Percentiles rank a stretch among this genome's conserved stretches.
These are phyloP conservation scores for Chrysocyon brachyurus DNA, from an alignment of 2,797 vertebrate species.

Conservation along the genomic window DNA sequence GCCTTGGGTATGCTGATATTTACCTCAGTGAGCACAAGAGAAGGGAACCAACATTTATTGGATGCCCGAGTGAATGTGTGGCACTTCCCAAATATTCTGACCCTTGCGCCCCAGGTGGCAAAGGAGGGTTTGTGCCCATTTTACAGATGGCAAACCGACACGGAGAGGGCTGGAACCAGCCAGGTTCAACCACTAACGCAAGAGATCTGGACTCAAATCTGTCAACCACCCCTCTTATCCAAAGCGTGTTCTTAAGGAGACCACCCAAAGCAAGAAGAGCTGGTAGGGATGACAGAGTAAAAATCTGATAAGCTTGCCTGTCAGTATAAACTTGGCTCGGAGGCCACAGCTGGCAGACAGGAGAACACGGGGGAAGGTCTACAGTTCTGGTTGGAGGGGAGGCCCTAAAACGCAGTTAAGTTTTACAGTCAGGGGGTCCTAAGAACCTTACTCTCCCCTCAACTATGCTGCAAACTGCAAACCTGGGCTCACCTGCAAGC, in stretches of 20 bases:
- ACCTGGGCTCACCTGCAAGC: background rate
- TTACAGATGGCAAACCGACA: background rate
- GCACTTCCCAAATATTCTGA: background rate
- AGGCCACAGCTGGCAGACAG: background rate
- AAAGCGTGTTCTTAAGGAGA: background rate
- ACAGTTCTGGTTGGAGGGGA: background rate
- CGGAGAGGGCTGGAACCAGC: background rate
- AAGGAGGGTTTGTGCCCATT: background rate
- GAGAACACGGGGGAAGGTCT: background rate
- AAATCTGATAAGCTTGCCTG: background rate
- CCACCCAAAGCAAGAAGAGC: background rate
- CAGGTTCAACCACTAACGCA: background rate
- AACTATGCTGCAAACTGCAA: background rate
- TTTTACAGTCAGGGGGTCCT: background rate
- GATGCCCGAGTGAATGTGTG: background rate
- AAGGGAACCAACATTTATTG: background rate
- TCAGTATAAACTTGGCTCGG: background rate
- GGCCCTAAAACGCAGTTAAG: no score
- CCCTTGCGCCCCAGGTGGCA: background rate
- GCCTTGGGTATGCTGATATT: background rate
- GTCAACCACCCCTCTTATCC: background rate
- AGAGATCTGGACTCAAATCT: background rate
- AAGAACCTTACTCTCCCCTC: background rate
- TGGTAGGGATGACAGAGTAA: background rate
- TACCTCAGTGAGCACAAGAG: background rate